Evolutionary conservation across 2,113 vertebrate species (phyloP), one percentile per base, ranked within the genome.

Genomic region (Falcunculus frontatus): DNA sequence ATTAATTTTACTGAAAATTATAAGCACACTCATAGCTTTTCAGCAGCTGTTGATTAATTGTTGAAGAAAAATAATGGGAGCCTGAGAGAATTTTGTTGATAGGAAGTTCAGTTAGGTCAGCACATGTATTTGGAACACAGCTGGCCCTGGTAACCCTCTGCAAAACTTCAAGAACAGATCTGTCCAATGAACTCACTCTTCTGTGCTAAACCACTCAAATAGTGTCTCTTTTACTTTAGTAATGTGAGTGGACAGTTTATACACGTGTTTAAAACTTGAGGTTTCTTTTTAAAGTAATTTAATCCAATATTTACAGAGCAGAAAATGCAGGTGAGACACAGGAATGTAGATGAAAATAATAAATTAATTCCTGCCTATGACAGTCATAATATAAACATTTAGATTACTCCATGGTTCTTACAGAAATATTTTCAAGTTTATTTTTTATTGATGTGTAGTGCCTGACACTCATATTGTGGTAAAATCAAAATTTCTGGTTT

Each of bases 1-100:
- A 98, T 97, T 96, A 97, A 94, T 97, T 98, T 97, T 76, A 85
- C 64, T 87, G 95, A 92, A 96, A 97, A 97, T 97, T 96, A 91
- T 87, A 96, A 97, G 78, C 84, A 87, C 90, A 55, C 83, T 96
- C 97, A 95, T 97, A 97, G 95, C 90, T 93, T 98, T 98, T 97
- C 97, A 97, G 83, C 96, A 97, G 96, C 87, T 97, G 95, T 70
- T 97, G 97, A 97, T 98, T 95, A 98, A 98, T 97, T 95, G 93
- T 94, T 95, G 68, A 93, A 93, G 89, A 97, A 90, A 94, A 94
- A 94, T 97, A 97, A 98, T 94, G 91, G 97, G 89, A 97, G 91
- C 78, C 73, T 95, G 95, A 91, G 94, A 97, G 96, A 97, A 96
- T 91, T 96, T 96, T 98, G 98, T 96, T 98, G 98, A 97, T 97